Evolutionary conservation across 2,888 invertebrate genomes (phyloP), one percentile per base, ranked within the genome.

Genomic region (Ichneumoninae sp.): DNA sequence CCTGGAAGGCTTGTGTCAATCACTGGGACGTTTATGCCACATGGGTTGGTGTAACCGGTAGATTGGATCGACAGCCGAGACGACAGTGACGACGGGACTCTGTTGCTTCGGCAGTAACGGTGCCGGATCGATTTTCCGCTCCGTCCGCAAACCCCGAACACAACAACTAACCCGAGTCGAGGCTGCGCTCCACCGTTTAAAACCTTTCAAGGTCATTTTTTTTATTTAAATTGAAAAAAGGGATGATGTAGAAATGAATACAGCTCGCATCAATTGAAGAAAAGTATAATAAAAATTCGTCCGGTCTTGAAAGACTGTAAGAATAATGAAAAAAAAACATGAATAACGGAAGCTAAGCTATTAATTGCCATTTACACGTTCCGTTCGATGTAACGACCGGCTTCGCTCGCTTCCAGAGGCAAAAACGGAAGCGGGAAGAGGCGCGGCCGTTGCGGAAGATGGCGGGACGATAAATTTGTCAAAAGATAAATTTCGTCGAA

Each of bases 381-480:
- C 22, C 22, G 19, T 54, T 54, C 22, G 54, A 8, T n/a, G 19
- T 30, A 22, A 30, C 26, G 52, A 52, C 52, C n/a, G 52, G 16
- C n/a, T 52, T 13, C 52, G 16, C n/a, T 6, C 52, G 52, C n/a
- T 16, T 7, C 52, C 13, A 7, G 63, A 30, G 30, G 33, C 63
- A 33, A 63, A 33, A 33, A 30, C n/a, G 22, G 36, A 66, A 50
- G 52, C 65, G n/a, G 30, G 6, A n/a, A 63, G 6, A 30, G n/a
- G 63, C 47, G 13, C 40, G 19, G 40, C 66, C 7, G 26, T 33
- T 13, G n/a, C 33, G 47, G 16, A n/a, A 19, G 63, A 63, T 33
- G 63, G 16, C 44, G 44, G 54, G 71, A 66, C 44, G 44, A 60
- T 80, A 80, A 80, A 83, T 83, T 83, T 80, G 83, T 76, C 83